These are phyloP conservation scores for Diorhabda carinulata DNA, from an alignment of 1,140 invertebrate species.

Conservation along the genomic window DNA sequence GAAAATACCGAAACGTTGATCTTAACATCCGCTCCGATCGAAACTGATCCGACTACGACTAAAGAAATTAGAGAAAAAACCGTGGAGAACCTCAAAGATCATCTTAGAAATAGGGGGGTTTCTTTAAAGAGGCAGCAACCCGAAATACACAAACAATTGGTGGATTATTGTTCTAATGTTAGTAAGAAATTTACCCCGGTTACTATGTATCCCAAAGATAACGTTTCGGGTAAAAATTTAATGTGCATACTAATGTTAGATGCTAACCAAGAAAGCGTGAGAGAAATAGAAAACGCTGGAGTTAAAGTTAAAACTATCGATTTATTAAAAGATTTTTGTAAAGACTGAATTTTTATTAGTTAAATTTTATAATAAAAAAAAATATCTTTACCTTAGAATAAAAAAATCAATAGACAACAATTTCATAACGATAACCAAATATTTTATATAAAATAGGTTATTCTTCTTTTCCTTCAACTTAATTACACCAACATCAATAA, in stretches of 20 bases:
- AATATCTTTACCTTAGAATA: too few species aligned
- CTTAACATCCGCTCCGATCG: slow-evolving; percentile 63
- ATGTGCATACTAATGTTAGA: slow-evolving; percentile 92
- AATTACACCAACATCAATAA: too few species aligned
- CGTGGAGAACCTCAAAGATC: slow-evolving; percentile 75
- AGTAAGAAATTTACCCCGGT: slow-evolving; percentile 81
- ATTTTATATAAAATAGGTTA: too few species aligned
- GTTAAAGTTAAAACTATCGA: slow-evolving; percentile 64
- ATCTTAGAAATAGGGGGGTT: slow-evolving; percentile 74
- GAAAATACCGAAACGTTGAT: slow-evolving; percentile 51
- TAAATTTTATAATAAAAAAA: not conserved
- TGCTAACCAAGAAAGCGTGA: slow-evolving; percentile 63
- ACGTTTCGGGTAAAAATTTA: slow-evolving; percentile 75
- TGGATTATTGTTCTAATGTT: slow-evolving; percentile 75
- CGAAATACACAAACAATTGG: slow-evolving; percentile 75
- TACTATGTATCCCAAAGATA: slow-evolving; percentile 81
- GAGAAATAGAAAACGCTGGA: slow-evolving; percentile 59
- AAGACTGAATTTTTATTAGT: slow-evolving; percentile 4
- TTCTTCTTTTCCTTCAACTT: too few species aligned
- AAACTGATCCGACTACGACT: slow-evolving; percentile 54
- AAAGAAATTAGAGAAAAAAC: slow-evolving; percentile 69
- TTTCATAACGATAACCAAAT: too few species aligned
- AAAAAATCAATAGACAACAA: too few species aligned
- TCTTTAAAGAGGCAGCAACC: slow-evolving; percentile 77
- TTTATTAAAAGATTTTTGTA: slow-evolving; percentile 17